Base-by-base conservation (phyloP, 1,140 invertebrate species). In the Drosophila melanica region DNA sequence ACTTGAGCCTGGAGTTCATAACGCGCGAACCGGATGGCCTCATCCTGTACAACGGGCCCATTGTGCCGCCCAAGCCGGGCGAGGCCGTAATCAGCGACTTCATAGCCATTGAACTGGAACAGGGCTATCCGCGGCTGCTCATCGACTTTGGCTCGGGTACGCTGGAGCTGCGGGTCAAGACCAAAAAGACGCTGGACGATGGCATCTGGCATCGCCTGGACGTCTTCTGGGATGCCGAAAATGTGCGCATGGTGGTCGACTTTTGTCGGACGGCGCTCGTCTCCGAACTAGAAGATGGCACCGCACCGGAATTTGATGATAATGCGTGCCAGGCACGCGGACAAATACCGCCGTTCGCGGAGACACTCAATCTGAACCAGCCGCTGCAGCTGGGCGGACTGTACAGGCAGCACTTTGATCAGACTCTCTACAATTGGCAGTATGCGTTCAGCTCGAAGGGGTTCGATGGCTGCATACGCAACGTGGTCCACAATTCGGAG, bases 101-200 rank as follows among this genome's bases (percentile, higher is more conserved):
- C 69, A 94, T 96, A 59, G 93, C 94, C 11, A 71, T 96, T 45
- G 95, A 96, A 90, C 84, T 96, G 55, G 92, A 93, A 33, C 93
- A 94, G 69, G 95, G 95, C 8, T 94, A 94, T 75, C 95, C 95
- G 4, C 77, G 94, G 30, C 86, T 96, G 12, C 93, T 95, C 11
- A 92, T 96, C 42, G 94, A 96, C 82, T 95, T 95, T 90, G 95
- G 95, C 10, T 94, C 95, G 1, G 95, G 95, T 47, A 94, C 93
- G 0, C 79, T 95, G 45, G 94, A 94, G 76, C 89, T 96, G 37
- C 91, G 92, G 20, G 92, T 96, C 0, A 93, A 94, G 77, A 93
- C 94, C 9, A 93, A 93, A 72, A 92, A 92, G 27, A 93, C 87
- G 16, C 81, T 96, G 3, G 93, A 93, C 79, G 95, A 96, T 91